A percentile compares a stretch with the other conserved stretches of the same genome.
Conservation (phyloP, 2,888 invertebrate species). For the Anthophora plumipes region DNA sequence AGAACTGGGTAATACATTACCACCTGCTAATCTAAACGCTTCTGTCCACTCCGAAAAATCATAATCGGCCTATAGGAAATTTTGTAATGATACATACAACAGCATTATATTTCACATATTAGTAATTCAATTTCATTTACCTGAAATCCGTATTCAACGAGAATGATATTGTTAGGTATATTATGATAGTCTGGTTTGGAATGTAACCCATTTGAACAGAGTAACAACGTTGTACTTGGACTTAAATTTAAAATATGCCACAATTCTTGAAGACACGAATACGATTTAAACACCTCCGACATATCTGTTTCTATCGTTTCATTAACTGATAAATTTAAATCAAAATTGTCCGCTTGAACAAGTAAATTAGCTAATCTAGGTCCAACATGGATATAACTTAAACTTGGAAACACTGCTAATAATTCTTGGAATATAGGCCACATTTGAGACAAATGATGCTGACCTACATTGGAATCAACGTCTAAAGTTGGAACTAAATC, state of each 20-base stretch:
- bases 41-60: slow-evolving; percentile 86
- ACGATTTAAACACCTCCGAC: slow-evolving; percentile 82
- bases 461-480: slow-evolving; percentile 85
- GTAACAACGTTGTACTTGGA: slow-evolving; percentile 83
- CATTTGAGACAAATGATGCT: slow-evolving; percentile 85
- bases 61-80: slow-evolving; percentile 85
- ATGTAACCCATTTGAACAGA: slow-evolving; percentile 85
- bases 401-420: slow-evolving; percentile 86
- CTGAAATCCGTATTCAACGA: slow-evolving; percentile 87
- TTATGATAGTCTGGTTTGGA: slow-evolving; percentile 82
- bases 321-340: slow-evolving; percentile 79
- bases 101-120: background rate
- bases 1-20: slow-evolving; percentile 86
- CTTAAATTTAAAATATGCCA: slow-evolving; percentile 85
- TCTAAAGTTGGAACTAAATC: slow-evolving; percentile 86
- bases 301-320: slow-evolving; percentile 83
- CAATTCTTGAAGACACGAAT: slow-evolving; percentile 83
- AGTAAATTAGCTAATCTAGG: slow-evolving; percentile 86
- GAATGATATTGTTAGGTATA: slow-evolving; percentile 86
- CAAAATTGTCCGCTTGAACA: slow-evolving; percentile 84
- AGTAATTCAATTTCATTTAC: slow-evolving; percentile 76
- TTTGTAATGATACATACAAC: background rate
- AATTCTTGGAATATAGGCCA: slow-evolving; percentile 86
- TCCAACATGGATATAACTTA: slow-evolving; percentile 86
- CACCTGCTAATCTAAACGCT: slow-evolving; percentile 84